Percentiles rank a stretch among this genome's conserved stretches.
phyloP scores from a whole-genome alignment of 1,140 invertebrate genomes.

The Philotrypesis tridentata region DNA sequence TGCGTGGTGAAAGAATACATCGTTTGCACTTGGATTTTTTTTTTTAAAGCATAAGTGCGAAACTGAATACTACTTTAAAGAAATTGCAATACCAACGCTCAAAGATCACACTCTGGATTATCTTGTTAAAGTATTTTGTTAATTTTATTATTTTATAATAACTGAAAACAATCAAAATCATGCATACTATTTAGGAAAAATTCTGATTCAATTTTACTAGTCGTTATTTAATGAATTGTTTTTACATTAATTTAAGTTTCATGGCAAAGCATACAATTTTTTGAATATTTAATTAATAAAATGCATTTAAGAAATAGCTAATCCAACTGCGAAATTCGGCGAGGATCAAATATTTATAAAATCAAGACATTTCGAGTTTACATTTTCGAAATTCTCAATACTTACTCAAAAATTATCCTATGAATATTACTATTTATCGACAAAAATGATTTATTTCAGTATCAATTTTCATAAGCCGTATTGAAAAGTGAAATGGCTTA shows the following conservation, averaged over 20 bases:
- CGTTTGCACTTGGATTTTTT: too few relatives aligned
- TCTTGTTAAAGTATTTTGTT: too few relatives aligned
- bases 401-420: not conserved
- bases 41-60: slow-evolving; percentile 4
- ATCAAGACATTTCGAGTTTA: not conserved
- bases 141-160: too few relatives aligned
- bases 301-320: not conserved
- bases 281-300: not conserved
- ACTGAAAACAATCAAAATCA: too few relatives aligned
- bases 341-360: not conserved
- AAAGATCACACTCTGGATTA: not conserved
- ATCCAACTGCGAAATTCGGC: too few relatives aligned
- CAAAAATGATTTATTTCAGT: too few relatives aligned
- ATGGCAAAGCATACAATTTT: too few relatives aligned
- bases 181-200: not conserved
- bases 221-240: not conserved
- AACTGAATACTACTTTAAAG: not conserved
- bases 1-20: not conserved
- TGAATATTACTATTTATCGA: too few relatives aligned
- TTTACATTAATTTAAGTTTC: not conserved
- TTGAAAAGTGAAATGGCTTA: too few relatives aligned
- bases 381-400: not conserved
- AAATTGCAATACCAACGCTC: not conserved
- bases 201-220: not conserved
- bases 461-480: too few relatives aligned